Percentiles rank a stretch among this genome's conserved stretches.
These are phyloP conservation scores for Sebastes matsubarae DNA, from an alignment of 2,797 vertebrate genomes.

Conservation along the genomic window DNA sequence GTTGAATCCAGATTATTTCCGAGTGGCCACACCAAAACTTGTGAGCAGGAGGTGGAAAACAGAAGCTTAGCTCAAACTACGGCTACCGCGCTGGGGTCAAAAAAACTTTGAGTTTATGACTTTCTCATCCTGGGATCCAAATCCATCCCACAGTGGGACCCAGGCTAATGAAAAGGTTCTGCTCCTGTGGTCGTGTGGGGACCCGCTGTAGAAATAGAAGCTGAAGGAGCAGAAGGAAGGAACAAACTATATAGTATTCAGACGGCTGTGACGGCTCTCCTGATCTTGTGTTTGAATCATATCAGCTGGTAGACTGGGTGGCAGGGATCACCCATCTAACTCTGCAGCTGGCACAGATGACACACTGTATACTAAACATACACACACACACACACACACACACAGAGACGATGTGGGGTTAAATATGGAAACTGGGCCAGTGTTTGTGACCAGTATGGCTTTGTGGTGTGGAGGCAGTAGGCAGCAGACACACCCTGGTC, in stretches of 20 bases:
- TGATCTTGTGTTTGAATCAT: background rate
- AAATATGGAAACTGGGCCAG: slow-evolving; percentile 69
- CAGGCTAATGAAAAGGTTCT: slow-evolving; percentile 47
- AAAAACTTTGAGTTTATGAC: background rate
- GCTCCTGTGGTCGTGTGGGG: slow-evolving; percentile 34
- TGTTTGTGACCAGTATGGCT: slow-evolving; percentile 53
- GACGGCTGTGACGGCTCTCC: background rate
- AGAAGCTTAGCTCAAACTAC: slow-evolving; percentile 8
- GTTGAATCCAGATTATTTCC: slow-evolving; percentile 66
- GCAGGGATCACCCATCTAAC: background rate
- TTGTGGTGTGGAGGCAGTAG: slow-evolving; percentile 63
- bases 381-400: slow-evolving; percentile 5
- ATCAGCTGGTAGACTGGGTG: background rate
- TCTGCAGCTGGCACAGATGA: slow-evolving; percentile 27
- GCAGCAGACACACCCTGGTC: slow-evolving; percentile 67
- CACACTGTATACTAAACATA: slow-evolving; percentile 22
- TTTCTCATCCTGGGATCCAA: slow-evolving; percentile 2
- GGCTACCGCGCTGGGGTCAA: background rate
- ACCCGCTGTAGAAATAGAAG: slow-evolving; percentile 5
- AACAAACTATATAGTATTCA: background rate
- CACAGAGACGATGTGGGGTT: slow-evolving; percentile 45
- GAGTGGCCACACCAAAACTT: slow-evolving; percentile 54
- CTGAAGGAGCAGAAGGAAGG: background rate
- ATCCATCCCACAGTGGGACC: slow-evolving; percentile 3
- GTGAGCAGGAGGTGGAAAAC: slow-evolving; percentile 9